Evolutionary conservation across 1,140 invertebrate species (phyloP).

Genomic region (Penaeus indicus): DNA sequence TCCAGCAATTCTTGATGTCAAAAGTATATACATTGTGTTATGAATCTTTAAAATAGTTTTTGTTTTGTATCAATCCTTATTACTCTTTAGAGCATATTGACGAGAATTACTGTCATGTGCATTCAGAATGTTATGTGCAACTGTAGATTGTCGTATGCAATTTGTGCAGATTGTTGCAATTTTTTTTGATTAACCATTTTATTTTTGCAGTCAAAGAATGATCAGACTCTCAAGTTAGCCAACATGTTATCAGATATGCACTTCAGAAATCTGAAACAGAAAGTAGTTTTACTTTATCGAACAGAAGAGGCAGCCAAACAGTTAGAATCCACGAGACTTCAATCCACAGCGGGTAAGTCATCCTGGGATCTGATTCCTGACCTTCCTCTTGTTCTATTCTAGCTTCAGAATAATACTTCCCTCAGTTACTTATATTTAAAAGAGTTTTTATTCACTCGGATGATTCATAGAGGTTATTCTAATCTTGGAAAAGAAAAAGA

Average conservation of each 20-base stretch:
- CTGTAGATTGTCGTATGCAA: not conserved
- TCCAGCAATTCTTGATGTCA: too few species aligned
- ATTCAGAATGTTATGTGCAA: not conserved
- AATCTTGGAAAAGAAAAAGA: not conserved
- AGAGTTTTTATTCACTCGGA: too few species aligned
- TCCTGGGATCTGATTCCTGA: too few species aligned
- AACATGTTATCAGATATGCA: conserved; percentile 96
- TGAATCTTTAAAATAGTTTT: conserved; percentile 30
- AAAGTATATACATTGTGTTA: conserved; percentile 70
- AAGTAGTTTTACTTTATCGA: conserved; percentile 91
- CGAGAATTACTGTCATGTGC: too few species aligned
- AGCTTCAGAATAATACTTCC: too few species aligned
- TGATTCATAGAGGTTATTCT: too few species aligned
- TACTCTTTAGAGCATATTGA: too few species aligned
- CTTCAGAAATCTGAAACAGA: conserved; percentile 90
- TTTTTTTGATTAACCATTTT: conserved; percentile 30
- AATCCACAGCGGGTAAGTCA: conserved; percentile 83
- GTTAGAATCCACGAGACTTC: conserved; percentile 89
- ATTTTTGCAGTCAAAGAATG: conserved; percentile 76
- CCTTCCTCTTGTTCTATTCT: too few species aligned
- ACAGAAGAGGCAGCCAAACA: conserved; percentile 96
- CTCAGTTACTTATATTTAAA: too few species aligned
- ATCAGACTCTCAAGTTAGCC: conserved; percentile 77
- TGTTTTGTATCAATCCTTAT: too few species aligned
- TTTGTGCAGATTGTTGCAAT: conserved; percentile 26